phyloP scores from a whole-genome alignment of 2,888 invertebrate genomes.

The Hetaerina titia region DNA sequence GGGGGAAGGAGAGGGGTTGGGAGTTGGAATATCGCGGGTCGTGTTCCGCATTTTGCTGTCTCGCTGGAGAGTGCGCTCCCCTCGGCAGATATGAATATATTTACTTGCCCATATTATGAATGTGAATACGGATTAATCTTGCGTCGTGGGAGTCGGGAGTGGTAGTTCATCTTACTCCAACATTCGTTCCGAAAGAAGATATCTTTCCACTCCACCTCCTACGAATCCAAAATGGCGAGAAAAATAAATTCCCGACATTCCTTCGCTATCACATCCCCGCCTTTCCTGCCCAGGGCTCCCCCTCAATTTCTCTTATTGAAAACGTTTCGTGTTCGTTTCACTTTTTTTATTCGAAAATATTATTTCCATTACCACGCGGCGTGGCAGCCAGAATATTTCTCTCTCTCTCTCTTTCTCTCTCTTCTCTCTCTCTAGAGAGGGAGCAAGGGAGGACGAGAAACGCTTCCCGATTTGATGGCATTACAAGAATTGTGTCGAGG shows the following conservation, averaged over 20 bases:
- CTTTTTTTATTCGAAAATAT: neutral
- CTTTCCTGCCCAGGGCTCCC: neutral
- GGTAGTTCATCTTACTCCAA: neutral
- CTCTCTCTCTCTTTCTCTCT: neutral
- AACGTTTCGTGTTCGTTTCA: slow-evolving; percentile 33
- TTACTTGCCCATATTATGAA: slow-evolving; percentile 31
- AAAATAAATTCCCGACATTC: slow-evolving; percentile 4
- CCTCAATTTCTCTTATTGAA: slow-evolving; percentile 40
- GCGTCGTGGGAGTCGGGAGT: neutral
- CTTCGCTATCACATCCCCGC: neutral
- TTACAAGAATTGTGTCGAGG: slow-evolving; percentile 42
- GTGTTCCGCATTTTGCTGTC: neutral
- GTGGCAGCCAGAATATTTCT: slow-evolving; percentile 11
- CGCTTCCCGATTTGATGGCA: slow-evolving; percentile 49
- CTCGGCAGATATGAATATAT: neutral
- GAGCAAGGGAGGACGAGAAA: neutral
- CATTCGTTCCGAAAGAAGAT: neutral
- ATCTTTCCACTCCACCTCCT: slow-evolving; percentile 24
- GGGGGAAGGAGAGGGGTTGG: neutral
- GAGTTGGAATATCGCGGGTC: neutral
- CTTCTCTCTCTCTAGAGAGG: neutral
- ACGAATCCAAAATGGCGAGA: neutral
- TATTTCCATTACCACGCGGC: neutral
- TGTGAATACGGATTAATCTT: slow-evolving; percentile 22
- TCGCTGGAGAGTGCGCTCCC: neutral